Percentiles rank a stretch among this genome's conserved stretches.
phyloP scores from a whole-genome alignment of 2,113 vertebrate species.

The Oryzias melastigma region DNA sequence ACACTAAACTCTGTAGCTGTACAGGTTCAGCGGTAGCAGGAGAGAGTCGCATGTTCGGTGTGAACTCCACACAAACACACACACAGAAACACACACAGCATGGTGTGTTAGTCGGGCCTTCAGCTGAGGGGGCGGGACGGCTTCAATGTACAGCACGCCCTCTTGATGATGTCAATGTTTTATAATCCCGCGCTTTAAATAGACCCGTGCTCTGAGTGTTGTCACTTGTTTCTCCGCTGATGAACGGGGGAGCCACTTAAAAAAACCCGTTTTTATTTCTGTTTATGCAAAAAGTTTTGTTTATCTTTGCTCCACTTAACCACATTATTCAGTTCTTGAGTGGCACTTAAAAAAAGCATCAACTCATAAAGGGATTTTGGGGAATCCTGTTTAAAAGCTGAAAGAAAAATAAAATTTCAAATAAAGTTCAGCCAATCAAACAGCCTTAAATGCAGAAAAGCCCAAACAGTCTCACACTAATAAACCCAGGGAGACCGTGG shows the following conservation, averaged over 20 bases:
- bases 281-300: not conserved
- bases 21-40: constrained; percentile 63
- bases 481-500: constrained; percentile 60
- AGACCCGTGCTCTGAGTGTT: constrained; percentile 60
- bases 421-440: constrained; percentile 55
- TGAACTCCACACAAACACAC: constrained; percentile 41
- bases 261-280: not conserved
- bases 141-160: constrained; percentile 64
- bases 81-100: constrained; percentile 39
- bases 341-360: constrained; percentile 39
- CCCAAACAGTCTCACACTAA: constrained; percentile 50
- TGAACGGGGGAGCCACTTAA: constrained; percentile 57
- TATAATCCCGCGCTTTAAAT: constrained; percentile 67
- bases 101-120: constrained; percentile 25
- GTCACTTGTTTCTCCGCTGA: constrained; percentile 45
- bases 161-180: constrained; percentile 76
- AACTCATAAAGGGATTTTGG: constrained; percentile 46
- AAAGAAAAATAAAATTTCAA: constrained; percentile 37
- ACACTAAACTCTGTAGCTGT: constrained; percentile 59
- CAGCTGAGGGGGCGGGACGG: constrained; percentile 41
- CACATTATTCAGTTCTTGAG: constrained; percentile 20
- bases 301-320: not conserved
- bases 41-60: constrained; percentile 48
- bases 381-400: constrained; percentile 25
- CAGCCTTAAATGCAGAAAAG: constrained; percentile 68